These are phyloP conservation scores for Tetranychus piercei DNA, from an alignment of 2,888 invertebrate species.

Conservation along the genomic window DNA sequence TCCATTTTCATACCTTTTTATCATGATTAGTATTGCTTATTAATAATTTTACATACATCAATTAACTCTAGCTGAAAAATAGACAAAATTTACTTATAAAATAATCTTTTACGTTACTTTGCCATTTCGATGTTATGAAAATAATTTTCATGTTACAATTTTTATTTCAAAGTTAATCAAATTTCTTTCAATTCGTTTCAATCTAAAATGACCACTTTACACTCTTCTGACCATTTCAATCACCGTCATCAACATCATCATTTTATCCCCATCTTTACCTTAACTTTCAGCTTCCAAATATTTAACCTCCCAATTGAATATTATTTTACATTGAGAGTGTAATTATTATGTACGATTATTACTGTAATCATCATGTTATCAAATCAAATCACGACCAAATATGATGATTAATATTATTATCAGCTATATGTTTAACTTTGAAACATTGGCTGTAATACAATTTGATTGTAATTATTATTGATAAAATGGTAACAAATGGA, in stretches of 20 bases:
- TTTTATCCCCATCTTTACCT: too few relatives aligned
- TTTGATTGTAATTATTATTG: background rate
- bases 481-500: background rate
- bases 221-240: background rate
- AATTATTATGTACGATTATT: too few relatives aligned
- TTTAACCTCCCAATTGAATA: background rate
- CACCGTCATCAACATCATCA: background rate
- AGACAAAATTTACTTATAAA: too few relatives aligned
- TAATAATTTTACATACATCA: too few relatives aligned
- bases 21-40: too few relatives aligned
- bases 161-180: too few relatives aligned
- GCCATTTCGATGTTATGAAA: too few relatives aligned
- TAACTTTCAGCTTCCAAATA: background rate
- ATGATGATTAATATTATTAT: background rate
- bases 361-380: background rate
- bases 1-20: too few relatives aligned
- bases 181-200: background rate
- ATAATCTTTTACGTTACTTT: too few relatives aligned
- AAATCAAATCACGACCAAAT: background rate
- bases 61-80: too few relatives aligned
- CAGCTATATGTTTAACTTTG: background rate
- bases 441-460: background rate
- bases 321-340: background rate
- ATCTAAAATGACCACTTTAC: background rate
- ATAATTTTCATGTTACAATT: too few relatives aligned